Evolutionary conservation across 2,797 vertebrate genomes (phyloP).

Genomic region (Microctenopoma lineatum): DNA sequence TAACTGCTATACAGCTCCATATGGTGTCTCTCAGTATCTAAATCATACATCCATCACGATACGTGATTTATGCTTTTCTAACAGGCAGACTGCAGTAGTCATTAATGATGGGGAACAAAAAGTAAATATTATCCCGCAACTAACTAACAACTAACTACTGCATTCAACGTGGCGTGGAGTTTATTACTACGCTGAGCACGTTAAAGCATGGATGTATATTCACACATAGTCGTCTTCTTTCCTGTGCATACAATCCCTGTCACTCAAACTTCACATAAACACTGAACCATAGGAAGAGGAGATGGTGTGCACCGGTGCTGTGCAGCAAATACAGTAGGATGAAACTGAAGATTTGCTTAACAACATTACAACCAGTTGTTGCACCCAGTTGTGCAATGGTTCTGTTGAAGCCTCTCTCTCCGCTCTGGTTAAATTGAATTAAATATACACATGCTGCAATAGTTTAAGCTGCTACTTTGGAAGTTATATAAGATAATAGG

Average conservation of each 20-base stretch:
- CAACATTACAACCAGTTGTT: too few relatives aligned
- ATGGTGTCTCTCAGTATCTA: conserved; percentile 60
- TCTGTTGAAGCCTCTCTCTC: too few relatives aligned
- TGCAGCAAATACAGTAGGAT: too few relatives aligned
- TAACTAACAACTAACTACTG: background rate
- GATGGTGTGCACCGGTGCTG: too few relatives aligned
- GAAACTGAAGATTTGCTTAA: too few relatives aligned
- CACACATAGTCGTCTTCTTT: conserved; percentile 31
- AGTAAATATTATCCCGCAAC: too few relatives aligned
- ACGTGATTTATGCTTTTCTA: conserved; percentile 64
- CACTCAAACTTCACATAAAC: background rate
- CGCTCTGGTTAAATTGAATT: too few relatives aligned
- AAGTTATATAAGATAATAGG: background rate
- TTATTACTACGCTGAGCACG: conserved; percentile 25
- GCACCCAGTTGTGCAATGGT: too few relatives aligned
- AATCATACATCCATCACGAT: conserved; percentile 45
- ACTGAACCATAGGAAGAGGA: too few relatives aligned
- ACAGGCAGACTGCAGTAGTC: conserved; percentile 30
- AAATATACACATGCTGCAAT: background rate
- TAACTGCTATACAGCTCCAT: conserved; percentile 67
- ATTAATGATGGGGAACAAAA: conserved; percentile 8
- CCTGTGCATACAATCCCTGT: conserved; percentile 5
- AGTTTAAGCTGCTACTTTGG: background rate
- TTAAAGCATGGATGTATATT: conserved; percentile 19
- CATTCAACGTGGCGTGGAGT: background rate